Evolutionary conservation across 2,797 vertebrate genomes (phyloP).

Genomic region (Geotrypetes seraphini): DNA sequence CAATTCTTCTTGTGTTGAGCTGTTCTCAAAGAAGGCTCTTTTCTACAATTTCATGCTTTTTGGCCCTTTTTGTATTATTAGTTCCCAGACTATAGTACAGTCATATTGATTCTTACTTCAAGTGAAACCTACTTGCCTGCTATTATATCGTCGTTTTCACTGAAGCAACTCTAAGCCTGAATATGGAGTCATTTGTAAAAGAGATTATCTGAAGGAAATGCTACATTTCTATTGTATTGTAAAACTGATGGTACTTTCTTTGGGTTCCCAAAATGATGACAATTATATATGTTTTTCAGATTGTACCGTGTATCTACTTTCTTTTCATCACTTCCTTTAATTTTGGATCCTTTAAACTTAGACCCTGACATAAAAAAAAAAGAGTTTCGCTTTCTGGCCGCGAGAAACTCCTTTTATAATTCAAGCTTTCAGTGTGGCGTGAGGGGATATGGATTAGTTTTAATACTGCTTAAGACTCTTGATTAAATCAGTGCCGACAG

Average conservation of each 20-base stretch:
- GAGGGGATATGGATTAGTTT: no score
- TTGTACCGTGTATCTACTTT: background rate
- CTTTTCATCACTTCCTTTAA: no score
- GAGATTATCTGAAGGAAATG: background rate
- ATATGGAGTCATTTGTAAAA: background rate
- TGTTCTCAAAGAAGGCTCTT: conserved; percentile 17
- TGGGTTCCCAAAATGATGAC: background rate
- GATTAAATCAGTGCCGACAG: no score
- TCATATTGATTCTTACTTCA: conserved; percentile 48
- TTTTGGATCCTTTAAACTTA: no score
- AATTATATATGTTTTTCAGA: no score
- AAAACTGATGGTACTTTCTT: background rate
- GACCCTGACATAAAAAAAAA: no score
- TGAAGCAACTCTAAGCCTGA: background rate
- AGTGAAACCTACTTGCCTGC: conserved; percentile 10
- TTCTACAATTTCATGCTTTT: conserved; percentile 48
- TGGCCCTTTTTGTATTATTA: conserved; percentile 38
- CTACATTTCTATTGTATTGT: background rate
- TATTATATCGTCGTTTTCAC: conserved; percentile 18
- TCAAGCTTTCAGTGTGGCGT: no score
- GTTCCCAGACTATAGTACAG: conserved; percentile 33
- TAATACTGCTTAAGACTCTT: no score
- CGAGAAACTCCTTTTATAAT: no score
- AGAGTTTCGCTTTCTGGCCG: no score
- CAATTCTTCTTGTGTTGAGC: background rate